Evolutionary conservation across 2,797 vertebrate genomes (phyloP).

Genomic region (Sphaeramia orbicularis): DNA sequence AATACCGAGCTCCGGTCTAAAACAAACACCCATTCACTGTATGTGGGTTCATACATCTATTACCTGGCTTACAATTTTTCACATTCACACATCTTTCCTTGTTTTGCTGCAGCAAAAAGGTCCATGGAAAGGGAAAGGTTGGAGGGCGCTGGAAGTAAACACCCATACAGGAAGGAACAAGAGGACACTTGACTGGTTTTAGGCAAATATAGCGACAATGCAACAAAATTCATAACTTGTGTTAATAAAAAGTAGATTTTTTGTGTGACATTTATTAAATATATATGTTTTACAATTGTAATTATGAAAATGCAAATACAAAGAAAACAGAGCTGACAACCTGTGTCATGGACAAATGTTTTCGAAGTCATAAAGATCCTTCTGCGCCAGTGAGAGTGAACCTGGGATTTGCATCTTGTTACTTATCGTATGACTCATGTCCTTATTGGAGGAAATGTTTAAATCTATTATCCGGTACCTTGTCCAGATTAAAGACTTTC

Average conservation of each 20-base stretch:
- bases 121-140: slow-evolving; percentile 88
- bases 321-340: slow-evolving; percentile 9
- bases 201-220: slow-evolving; percentile 2
- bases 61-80: neutral
- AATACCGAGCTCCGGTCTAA: slow-evolving; percentile 4
- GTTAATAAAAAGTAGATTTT: neutral
- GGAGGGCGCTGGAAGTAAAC: slow-evolving; percentile 91
- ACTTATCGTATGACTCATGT: too few species aligned
- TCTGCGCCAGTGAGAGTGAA: too few species aligned
- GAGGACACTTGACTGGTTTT: slow-evolving; percentile 9
- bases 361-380: too few species aligned
- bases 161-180: slow-evolving; percentile 13
- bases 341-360: neutral
- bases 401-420: too few species aligned
- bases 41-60: neutral
- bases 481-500: neutral
- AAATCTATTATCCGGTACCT: neutral
- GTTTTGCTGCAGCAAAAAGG: slow-evolving; percentile 86
- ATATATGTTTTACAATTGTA: neutral
- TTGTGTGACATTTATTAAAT: slow-evolving; percentile 26
- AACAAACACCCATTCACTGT: neutral
- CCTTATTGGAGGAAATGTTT: slow-evolving; percentile 10
- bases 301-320: slow-evolving; percentile 38
- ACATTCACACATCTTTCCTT: slow-evolving; percentile 24
- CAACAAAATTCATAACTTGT: slow-evolving; percentile 25